These are phyloP conservation scores for Chirona hameri DNA, from an alignment of 2,888 invertebrate species.

Conservation along the genomic window DNA sequence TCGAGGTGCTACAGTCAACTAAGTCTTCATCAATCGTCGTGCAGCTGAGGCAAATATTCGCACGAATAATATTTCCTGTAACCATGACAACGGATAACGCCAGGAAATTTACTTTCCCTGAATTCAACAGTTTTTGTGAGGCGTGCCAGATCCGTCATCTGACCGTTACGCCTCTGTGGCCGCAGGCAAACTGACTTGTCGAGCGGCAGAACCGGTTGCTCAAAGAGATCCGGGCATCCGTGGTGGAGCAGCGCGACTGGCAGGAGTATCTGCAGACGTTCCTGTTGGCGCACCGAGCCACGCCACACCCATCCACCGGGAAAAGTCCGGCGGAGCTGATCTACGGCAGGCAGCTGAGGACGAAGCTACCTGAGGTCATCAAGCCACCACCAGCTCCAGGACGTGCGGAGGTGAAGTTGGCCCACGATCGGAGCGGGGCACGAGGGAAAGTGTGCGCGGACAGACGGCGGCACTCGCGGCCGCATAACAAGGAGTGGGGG, in stretches of 20 bases:
- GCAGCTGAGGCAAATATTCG: background rate
- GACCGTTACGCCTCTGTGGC: background rate
- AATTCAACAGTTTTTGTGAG: background rate
- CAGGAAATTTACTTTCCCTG: background rate
- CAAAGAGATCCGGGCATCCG: background rate
- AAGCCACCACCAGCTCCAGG: background rate
- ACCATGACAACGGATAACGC: background rate
- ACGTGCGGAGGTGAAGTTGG: background rate
- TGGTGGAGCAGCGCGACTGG: background rate
- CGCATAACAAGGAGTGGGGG: background rate
- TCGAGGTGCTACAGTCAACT: background rate
- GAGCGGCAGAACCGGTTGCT: background rate
- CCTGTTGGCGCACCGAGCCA: background rate
- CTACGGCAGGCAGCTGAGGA: background rate
- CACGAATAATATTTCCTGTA: background rate
- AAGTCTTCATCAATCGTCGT: background rate
- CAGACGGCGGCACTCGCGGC: background rate
- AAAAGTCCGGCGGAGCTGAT: slow-evolving; percentile 1
- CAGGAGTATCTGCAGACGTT: background rate
- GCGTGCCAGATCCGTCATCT: background rate
- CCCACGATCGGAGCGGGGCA: background rate
- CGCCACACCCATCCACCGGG: background rate
- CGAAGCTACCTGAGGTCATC: background rate
- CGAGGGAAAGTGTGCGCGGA: background rate
- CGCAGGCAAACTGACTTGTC: background rate